Conservation (phyloP, 1,140 invertebrate genomes). For the Aphidius gifuensis region DNA sequence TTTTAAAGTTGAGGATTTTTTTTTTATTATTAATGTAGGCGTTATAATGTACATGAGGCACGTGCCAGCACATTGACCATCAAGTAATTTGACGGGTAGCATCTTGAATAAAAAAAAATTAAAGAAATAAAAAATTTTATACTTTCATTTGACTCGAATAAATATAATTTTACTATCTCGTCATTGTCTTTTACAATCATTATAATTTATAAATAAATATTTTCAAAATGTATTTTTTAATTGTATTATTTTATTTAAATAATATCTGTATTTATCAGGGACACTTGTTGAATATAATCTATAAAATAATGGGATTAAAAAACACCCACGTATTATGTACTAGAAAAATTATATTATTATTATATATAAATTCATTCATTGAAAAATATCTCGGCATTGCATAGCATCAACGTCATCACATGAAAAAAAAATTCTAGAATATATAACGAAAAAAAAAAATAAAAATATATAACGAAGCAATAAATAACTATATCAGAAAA, state of each 20-base stretch:
- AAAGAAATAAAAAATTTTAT: conserved; percentile 27
- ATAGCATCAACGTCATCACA: too few relatives aligned
- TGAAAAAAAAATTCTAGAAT: too few relatives aligned
- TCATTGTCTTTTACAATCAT: conserved; percentile 13
- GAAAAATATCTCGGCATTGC: too few relatives aligned
- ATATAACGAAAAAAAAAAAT: too few relatives aligned
- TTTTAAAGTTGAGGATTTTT: conserved; percentile 5
- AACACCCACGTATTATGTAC: too few relatives aligned
- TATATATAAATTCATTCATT: too few relatives aligned
- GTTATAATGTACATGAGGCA: conserved; percentile 36
- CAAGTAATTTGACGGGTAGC: conserved; percentile 7
- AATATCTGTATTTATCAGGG: neutral
- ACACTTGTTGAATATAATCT: too few relatives aligned
- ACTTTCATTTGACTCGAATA: conserved; percentile 32
- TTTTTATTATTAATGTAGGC: conserved; percentile 45
- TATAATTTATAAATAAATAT: neutral
- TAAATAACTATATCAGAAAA: too few relatives aligned
- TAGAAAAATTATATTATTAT: too few relatives aligned
- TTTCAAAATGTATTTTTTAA: too few relatives aligned
- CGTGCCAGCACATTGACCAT: conserved; percentile 38
- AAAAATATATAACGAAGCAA: too few relatives aligned
- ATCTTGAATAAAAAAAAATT: conserved; percentile 28
- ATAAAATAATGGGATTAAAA: too few relatives aligned
- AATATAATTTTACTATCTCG: conserved; percentile 25
- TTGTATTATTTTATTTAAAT: neutral